Percentiles rank a stretch among this genome's conserved stretches.
These are phyloP conservation scores for Peromyscus polionotus DNA, from an alignment of 2,113 vertebrate genomes.

Conservation along the genomic window DNA sequence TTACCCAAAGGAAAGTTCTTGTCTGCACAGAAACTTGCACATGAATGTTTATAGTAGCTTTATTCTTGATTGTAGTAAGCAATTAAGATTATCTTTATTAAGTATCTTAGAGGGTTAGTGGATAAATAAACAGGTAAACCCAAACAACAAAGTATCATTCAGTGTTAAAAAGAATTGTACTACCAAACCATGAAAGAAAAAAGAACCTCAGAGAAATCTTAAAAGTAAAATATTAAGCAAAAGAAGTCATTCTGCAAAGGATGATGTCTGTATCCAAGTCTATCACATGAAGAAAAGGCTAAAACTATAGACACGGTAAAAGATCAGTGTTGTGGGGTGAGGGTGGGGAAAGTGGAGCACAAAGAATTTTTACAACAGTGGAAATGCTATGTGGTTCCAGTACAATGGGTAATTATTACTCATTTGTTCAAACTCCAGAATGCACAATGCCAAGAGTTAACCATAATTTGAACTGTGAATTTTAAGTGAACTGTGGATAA, in stretches of 20 bases:
- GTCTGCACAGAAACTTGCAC: not conserved
- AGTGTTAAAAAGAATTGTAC: not conserved
- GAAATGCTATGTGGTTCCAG: not conserved
- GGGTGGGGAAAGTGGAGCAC: not conserved
- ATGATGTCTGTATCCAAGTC: not conserved
- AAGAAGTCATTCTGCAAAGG: not conserved
- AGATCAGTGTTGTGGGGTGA: not conserved
- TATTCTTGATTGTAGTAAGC: constrained; percentile 14
- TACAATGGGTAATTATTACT: not conserved
- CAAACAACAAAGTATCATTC: not conserved
- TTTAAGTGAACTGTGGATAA: not conserved
- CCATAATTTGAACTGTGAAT: not conserved
- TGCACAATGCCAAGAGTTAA: not conserved
- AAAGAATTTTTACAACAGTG: not conserved
- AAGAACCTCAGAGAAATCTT: not conserved
- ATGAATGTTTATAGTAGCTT: not conserved
- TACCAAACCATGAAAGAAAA: not conserved
- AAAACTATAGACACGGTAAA: not conserved
- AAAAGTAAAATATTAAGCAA: not conserved
- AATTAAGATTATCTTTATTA: not conserved
- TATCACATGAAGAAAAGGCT: not conserved
- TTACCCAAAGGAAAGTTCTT: not conserved
- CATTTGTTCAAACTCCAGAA: not conserved
- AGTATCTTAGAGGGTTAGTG: not conserved
- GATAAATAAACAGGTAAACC: not conserved